Percentiles rank a stretch among this genome's conserved stretches.
Evolutionary conservation across 2,888 invertebrate genomes (phyloP).

Genomic region (Drosophila affinis): DNA sequence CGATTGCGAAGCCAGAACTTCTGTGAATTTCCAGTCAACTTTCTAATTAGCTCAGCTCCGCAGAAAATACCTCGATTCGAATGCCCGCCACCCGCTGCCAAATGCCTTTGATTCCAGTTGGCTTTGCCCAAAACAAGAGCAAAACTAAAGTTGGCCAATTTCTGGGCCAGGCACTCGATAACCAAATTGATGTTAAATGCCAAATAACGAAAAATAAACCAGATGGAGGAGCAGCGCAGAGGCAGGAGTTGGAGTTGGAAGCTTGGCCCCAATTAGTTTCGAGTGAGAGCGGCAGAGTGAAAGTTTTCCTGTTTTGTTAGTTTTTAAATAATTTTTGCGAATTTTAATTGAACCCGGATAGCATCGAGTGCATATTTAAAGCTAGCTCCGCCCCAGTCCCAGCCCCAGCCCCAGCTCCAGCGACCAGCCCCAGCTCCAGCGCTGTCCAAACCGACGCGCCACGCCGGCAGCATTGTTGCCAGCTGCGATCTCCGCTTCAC

Average conservation of each 20-base stretch:
- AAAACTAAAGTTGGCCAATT: slow-evolving; percentile 47
- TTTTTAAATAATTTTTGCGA: slow-evolving; percentile 62
- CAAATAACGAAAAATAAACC: slow-evolving; percentile 29
- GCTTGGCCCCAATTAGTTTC: slow-evolving; percentile 48
- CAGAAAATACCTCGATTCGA: slow-evolving; percentile 17
- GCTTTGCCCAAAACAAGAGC: slow-evolving; percentile 40
- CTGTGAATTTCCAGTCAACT: slow-evolving; percentile 29
- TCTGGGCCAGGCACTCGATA: slow-evolving; percentile 46
- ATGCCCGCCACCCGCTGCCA: slow-evolving; percentile 21
- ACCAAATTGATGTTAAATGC: slow-evolving; percentile 47
- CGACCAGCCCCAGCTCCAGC: not conserved
- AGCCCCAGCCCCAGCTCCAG: no score
- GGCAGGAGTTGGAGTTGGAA: slow-evolving; percentile 7
- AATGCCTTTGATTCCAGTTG: slow-evolving; percentile 39
- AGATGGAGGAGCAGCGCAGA: slow-evolving; percentile 2
- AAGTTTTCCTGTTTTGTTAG: slow-evolving; percentile 64
- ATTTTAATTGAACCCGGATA: slow-evolving; percentile 66
- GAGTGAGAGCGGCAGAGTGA: slow-evolving; percentile 16
- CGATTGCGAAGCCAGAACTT: slow-evolving; percentile 8
- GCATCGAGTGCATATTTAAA: not conserved
- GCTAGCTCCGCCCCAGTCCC: no score
- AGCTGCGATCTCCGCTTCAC: slow-evolving; percentile 57
- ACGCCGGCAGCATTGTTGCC: slow-evolving; percentile 43
- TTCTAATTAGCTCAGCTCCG: slow-evolving; percentile 49
- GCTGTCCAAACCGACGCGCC: no score